Base-by-base conservation (phyloP, 2,113 vertebrate species). In the Chascanopsetta lugubris region DNA sequence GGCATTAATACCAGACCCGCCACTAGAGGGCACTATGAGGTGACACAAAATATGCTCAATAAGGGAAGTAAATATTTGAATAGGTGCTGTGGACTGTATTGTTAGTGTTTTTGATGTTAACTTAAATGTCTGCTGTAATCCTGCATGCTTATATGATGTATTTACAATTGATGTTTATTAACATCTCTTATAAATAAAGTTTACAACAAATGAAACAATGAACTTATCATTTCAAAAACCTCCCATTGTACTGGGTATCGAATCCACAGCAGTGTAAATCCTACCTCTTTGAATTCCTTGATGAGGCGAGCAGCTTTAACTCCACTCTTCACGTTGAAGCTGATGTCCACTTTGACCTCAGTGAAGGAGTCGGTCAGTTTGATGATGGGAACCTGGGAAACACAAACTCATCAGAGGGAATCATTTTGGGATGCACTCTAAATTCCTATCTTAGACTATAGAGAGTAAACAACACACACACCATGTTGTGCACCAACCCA, bases 291-390 rank as follows among this genome's bases (percentile, higher is more conserved):
- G 87, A 96, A 99, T 75, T 98, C 97, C 92, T 94, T 98, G 89
- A 99, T 98, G 83, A 99, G 96, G 61, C 94, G 91, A 34, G 96
- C 96, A 55, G 97, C 96, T 91, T 97, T 96, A 53, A 99, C 95
- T 0, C 97, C 97, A 0, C 94, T 98, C 79, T 95, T 95, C 76
- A 99, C 94, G 55, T 99, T 99, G 93, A 99, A 99, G 93, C 97
- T 99, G 93, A 99, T 99, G 92, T 99, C 97, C 78, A 99, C 97
- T 92, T 99, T 99, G 69, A 99, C 97, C 84, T 99, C 97, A 12
- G 97, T 98, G 88, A 93, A 93, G 32, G 94, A 95, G 91, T 98
- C 97, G 6, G 95, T 99, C 87, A 99, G 92, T 85, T 99, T 99
- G 84, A 99, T 99, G 83, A 99, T 99, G 70, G 97, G 97, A 68